Conservation (phyloP, 2,888 invertebrate genomes). For the Dexiosoma caninum region DNA sequence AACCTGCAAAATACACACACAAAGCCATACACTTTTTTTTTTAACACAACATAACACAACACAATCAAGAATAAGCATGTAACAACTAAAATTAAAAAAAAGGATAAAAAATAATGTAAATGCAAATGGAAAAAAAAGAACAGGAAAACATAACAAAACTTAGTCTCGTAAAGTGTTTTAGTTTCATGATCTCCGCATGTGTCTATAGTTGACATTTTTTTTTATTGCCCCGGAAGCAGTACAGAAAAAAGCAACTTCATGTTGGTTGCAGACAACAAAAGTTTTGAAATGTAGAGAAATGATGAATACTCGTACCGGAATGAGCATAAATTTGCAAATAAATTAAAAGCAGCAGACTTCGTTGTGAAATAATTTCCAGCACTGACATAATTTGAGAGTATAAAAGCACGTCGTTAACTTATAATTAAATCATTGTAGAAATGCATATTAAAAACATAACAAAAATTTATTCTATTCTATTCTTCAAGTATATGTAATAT, state of each 20-base stretch:
- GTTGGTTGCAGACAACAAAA: background rate
- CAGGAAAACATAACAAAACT: background rate
- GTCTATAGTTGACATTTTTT: slow-evolving; percentile 47
- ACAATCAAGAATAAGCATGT: too few relatives aligned
- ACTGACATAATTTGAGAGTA: background rate
- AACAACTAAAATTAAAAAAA: background rate
- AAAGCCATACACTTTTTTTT: background rate
- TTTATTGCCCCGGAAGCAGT: slow-evolving; percentile 43
- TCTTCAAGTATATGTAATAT: background rate
- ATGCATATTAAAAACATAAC: background rate
- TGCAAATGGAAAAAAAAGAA: background rate
- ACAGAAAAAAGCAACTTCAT: background rate
- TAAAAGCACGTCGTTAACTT: background rate
- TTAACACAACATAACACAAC: background rate
- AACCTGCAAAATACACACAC: background rate
- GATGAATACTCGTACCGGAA: background rate
- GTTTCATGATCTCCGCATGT: slow-evolving; percentile 47
- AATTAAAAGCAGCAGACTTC: background rate
- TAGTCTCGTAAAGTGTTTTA: background rate
- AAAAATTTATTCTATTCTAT: background rate
- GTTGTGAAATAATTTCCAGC: slow-evolving; percentile 24
- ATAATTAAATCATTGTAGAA: slow-evolving; percentile 5
- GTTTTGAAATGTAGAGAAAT: slow-evolving; percentile 3
- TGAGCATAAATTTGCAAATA: background rate
- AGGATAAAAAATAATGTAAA: background rate